Evolutionary conservation across 2,888 invertebrate genomes (phyloP), one percentile per base, ranked within the genome.

Genomic region (Ochlodes sylvanus): DNA sequence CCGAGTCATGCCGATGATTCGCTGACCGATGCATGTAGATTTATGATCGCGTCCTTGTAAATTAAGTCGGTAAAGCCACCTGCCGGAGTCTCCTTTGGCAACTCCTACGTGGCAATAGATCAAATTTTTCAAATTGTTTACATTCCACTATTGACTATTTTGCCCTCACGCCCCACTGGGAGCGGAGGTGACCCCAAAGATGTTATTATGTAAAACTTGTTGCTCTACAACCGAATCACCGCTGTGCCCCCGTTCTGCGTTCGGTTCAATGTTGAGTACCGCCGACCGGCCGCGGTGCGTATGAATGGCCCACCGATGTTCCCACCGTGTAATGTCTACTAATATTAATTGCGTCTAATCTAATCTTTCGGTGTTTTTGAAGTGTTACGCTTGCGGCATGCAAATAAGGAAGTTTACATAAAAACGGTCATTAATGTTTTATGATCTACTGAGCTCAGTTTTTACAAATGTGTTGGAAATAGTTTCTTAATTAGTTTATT

Each of bases 311-410:
- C 47, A 5, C 27, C 27, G 27, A 5, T 27, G 27, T 27, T 27
- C 27, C 27, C 27, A 27, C 27, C 27, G 52, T 66, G 65, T 66
- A 41, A 66, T 52, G 58, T 60, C 52, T 60, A 66, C 58, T 52
- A 66, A 60, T 66, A 66, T 65, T 58, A 58, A 66, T 60, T 64
- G 21, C 65, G 41, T 27, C 27, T 41, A 27, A 21, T 41, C 65
- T 41, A 38, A 57, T 56, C n/a, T 64, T 57, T 47, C 65, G 65
- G 65, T 50, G 50, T 50, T 50, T 38, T 50, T 64, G 63, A 56
- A 34, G 34, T 50, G 56, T 56, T 64, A 50, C 54, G 57, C 57
- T 38, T 7, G 21, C 50, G 57, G 50, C 38, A 65, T 58, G 57
- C 19, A 65, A 65, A 65, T 65, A n/a, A 57, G 34, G 12, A 10